phyloP scores from a whole-genome alignment of 2,888 invertebrate species.

The Mesorhabditis sp. region DNA sequence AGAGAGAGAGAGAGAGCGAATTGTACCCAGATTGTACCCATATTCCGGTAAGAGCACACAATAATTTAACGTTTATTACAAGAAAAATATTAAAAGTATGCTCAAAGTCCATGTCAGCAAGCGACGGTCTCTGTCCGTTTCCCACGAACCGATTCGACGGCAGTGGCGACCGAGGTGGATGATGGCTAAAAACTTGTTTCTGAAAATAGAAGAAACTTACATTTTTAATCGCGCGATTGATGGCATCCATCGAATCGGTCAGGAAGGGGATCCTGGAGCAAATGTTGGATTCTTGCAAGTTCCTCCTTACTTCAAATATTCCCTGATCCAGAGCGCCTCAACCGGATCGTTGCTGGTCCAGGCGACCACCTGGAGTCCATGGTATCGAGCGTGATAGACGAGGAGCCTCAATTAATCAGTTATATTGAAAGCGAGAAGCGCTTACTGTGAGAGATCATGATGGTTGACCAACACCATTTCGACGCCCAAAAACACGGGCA shows the following conservation, averaged over 20 bases:
- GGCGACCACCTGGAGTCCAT: conserved; percentile 24
- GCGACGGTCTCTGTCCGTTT: too few species aligned
- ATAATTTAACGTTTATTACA: too few species aligned
- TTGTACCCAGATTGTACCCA: too few species aligned
- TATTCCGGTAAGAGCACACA: too few species aligned
- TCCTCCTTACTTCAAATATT: conserved; percentile 8
- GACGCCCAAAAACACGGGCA: conserved; percentile 34
- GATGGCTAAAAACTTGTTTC: neutral
- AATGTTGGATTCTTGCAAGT: neutral
- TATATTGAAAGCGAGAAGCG: neutral
- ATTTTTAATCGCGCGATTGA: neutral
- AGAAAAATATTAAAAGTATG: too few species aligned
- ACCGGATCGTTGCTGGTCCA: conserved; percentile 33
- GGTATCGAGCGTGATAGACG: conserved; percentile 20
- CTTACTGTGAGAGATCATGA: conserved; percentile 25
- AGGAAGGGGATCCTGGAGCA: conserved; percentile 23
- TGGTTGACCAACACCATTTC: conserved; percentile 33
- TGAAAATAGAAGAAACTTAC: neutral
- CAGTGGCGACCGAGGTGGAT: neutral
- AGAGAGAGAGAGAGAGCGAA: too few species aligned
- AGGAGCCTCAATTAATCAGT: conserved; percentile 15
- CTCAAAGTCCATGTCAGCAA: too few species aligned
- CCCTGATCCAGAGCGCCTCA: conserved; percentile 23
- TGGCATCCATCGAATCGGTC: conserved; percentile 21
- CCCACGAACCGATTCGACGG: too few species aligned